Evolutionary conservation across 2,888 invertebrate species (phyloP).

Genomic region (Ochlodes sylvanus): DNA sequence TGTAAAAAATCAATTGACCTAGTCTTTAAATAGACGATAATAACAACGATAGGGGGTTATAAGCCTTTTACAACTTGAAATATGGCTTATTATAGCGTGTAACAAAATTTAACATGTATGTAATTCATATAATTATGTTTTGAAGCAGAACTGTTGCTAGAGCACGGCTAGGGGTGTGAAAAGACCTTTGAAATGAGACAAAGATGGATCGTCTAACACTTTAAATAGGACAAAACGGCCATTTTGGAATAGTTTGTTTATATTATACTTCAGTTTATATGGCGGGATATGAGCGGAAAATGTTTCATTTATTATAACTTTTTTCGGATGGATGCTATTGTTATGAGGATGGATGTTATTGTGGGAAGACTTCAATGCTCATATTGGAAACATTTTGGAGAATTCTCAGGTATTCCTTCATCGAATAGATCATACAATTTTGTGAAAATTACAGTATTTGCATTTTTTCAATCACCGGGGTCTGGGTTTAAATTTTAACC

Average conservation of each 20-base stretch:
- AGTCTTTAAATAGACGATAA: conserved; percentile 20
- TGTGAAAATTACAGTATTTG: too few relatives aligned
- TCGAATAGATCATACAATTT: too few relatives aligned
- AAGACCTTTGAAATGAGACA: conserved; percentile 48
- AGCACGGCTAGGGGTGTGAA: conserved; percentile 49
- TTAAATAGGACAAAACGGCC: conserved; percentile 52
- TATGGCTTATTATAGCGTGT: not conserved
- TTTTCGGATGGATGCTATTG: too few relatives aligned
- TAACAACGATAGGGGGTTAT: not conserved
- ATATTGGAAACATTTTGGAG: too few relatives aligned
- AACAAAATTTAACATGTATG: not conserved
- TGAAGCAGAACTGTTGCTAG: conserved; percentile 24
- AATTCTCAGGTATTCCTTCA: too few relatives aligned
- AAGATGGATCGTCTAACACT: conserved; percentile 51
- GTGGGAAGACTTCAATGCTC: too few relatives aligned
- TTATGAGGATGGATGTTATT: too few relatives aligned
- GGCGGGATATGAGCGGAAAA: conserved; percentile 7
- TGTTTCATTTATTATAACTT: too few relatives aligned
- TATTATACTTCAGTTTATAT: not conserved
- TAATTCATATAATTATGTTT: conserved; percentile 1
- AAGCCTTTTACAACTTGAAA: not conserved
- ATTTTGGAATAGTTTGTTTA: conserved; percentile 42
- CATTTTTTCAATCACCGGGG: too few relatives aligned
- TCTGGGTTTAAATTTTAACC: too few relatives aligned
- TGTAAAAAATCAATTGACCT: conserved; percentile 19